Conservation (phyloP, 2,797 vertebrate genomes). For the Tokudaia muenninki region DNA sequence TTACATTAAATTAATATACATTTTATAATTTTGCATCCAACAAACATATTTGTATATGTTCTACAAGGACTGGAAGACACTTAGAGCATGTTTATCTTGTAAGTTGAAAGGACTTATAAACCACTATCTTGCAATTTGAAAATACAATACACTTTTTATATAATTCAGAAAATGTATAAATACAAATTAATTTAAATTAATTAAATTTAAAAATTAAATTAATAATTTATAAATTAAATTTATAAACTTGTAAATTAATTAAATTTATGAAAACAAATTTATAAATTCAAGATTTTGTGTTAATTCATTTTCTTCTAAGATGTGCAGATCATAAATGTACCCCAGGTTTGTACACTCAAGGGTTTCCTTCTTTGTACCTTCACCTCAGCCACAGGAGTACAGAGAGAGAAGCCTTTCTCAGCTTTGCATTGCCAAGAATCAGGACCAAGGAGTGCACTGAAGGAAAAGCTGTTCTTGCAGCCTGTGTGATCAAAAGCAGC, state of each 20-base stretch:
- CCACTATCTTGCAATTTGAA: neutral
- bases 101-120: neutral
- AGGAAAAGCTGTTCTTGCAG: neutral
- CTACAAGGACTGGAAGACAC: neutral
- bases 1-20: neutral
- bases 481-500: neutral
- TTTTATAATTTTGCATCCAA: neutral
- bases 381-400: neutral
- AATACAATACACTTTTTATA: neutral
- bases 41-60: neutral
- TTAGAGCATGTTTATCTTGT: neutral
- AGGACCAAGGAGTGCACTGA: neutral
- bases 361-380: neutral
- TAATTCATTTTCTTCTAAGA: neutral
- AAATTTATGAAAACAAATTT: neutral
- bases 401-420: neutral
- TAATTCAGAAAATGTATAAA: no score
- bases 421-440: slow-evolving; percentile 35
- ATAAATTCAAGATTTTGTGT: neutral
- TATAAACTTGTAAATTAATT: no score
- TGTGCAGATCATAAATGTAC: neutral
- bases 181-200: no score
- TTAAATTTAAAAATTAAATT: no score
- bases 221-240: no score
- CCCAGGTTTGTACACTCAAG: neutral